A percentile compares a stretch with the other conserved stretches of the same genome.
These are phyloP conservation scores for Fukomys damarensis DNA, from an alignment of 2,113 vertebrate species.

Conservation along the genomic window DNA sequence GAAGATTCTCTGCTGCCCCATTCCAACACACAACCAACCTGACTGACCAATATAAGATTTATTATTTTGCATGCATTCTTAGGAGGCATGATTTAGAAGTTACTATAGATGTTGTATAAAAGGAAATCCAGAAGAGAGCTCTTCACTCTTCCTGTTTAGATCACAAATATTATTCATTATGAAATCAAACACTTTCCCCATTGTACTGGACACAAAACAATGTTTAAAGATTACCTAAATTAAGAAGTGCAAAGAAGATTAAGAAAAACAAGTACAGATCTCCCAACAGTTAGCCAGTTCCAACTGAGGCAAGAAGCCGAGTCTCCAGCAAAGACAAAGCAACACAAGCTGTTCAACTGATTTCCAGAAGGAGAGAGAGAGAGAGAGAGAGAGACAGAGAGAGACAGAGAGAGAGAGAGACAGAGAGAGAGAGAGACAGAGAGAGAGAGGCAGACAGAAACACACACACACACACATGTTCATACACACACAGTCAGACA, in stretches of 20 bases:
- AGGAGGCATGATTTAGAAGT: not conserved
- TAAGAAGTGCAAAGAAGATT: too few relatives aligned
- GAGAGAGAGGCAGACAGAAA: not conserved
- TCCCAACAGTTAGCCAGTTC: not conserved
- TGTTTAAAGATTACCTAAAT: not conserved
- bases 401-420: too few relatives aligned
- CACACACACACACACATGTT: too few relatives aligned
- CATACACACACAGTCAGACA: not conserved
- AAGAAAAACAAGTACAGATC: not conserved
- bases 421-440: not conserved
- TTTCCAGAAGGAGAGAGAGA: not conserved
- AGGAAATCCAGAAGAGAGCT: not conserved
- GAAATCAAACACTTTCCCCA: conserved; percentile 1
- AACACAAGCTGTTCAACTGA: not conserved
- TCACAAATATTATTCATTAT: not conserved
- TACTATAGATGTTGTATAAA: not conserved
- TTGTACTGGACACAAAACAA: conserved; percentile 21
- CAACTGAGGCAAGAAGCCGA: not conserved
- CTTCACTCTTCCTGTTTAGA: not conserved
- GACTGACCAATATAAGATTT: not conserved
- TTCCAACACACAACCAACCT: not conserved
- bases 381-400: too few relatives aligned
- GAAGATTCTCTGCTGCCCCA: not conserved
- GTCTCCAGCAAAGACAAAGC: not conserved
- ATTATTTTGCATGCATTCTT: not conserved